Evolutionary conservation across 1,140 invertebrate species (phyloP).

Genomic region (Latrodectus geometricus): DNA sequence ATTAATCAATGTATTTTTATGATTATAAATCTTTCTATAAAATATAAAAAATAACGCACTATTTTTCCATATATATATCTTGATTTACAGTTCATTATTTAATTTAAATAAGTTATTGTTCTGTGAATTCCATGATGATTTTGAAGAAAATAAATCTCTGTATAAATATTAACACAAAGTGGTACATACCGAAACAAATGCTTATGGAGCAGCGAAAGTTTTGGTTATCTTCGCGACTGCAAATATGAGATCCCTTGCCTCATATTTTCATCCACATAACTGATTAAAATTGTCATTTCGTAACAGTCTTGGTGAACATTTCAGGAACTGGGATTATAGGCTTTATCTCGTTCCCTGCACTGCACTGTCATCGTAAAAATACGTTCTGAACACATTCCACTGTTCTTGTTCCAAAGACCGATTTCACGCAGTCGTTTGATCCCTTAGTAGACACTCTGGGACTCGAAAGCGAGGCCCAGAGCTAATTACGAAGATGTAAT

Average conservation of each 20-base stretch:
- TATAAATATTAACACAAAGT: no score
- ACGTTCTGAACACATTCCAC: not conserved
- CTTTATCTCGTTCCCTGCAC: slow-evolving; percentile 24
- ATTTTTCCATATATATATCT: no score
- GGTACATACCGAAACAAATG: no score
- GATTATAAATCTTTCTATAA: no score
- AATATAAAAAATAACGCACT: no score
- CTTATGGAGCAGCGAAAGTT: no score
- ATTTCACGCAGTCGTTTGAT: slow-evolving; percentile 40
- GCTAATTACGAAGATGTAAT: slow-evolving; percentile 45
- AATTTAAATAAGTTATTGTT: no score
- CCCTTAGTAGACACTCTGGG: slow-evolving; percentile 16
- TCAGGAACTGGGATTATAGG: not conserved
- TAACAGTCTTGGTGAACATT: not conserved
- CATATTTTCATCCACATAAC: slow-evolving; percentile 18
- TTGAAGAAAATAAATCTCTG: no score
- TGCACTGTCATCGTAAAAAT: not conserved
- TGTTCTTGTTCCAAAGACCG: not conserved
- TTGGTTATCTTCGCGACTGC: no score
- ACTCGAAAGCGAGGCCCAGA: slow-evolving; percentile 3
- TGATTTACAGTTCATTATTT: no score
- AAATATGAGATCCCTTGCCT: not conserved
- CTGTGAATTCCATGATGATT: no score
- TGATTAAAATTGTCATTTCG: slow-evolving; percentile 22
- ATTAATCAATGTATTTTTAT: no score